Base-by-base conservation (phyloP, 2,113 vertebrate species). In the Mellivora capensis region DNA sequence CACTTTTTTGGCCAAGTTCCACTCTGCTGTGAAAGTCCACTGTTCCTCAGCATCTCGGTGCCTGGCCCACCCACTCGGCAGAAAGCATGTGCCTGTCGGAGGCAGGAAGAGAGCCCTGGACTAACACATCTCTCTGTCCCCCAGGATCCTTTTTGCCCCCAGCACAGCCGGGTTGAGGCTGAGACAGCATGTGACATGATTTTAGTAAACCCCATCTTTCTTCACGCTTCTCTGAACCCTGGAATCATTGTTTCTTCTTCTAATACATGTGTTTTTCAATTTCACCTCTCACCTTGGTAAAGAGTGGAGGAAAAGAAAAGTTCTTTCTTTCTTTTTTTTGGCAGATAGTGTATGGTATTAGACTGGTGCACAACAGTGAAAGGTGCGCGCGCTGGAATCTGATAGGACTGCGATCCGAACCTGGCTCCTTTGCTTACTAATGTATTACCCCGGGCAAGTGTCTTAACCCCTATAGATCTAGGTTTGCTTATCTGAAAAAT, bases 91-190 rank as follows among this genome's bases (percentile, higher is more conserved):
- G 3, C 44, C 7, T 42, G 47, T 91, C 31, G 52, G 11, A 3
- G 69, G n/a, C 34, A 34, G 90, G 77, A 47, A 74, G 71, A 27
- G n/a, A 82, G 20, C 61, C 15, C 31, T 0, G 2, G 54, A 7
- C 4, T n/a, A 20, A 23, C 47, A 42, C 42, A 17, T 76, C 72
- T 31, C 14, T 49, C 62, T 62, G 37, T 27, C 69, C 83, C 39
- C n/a, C 7, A 21, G 0, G 0, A 6, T 39, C 27, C 76, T 61
- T 80, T 29, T 12, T 29, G 27, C 2, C 57, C 13, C 2, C 2
- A 1, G 21, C 39, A 79, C 25, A 54, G 76, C 47, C 44, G 39
- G 71, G 13, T 17, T 31, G 61, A 8, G 31, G 29, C 8, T 1
- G 23, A 74, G 62, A n/a, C 29, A 34, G 23, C 49, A 44, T 86